These are phyloP conservation scores for Oopsacas minuta DNA, from an alignment of 37 sponge, comb jelly and placozoan species.

Conservation along the genomic window DNA sequence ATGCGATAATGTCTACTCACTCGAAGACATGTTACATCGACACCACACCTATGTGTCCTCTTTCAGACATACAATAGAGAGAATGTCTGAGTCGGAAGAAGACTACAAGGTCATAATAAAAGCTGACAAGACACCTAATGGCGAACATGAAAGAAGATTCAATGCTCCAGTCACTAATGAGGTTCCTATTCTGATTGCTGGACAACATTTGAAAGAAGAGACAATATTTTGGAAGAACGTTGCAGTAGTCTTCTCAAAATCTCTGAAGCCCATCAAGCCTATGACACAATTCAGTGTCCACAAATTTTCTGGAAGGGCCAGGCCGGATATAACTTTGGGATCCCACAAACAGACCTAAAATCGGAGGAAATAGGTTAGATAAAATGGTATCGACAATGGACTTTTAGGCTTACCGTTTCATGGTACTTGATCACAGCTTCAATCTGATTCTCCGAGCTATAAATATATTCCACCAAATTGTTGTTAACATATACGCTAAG, in stretches of 20 bases:
- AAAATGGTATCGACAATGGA: conserved; percentile 32
- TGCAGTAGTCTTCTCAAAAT: conserved; percentile 15
- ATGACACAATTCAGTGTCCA: conserved; percentile 26
- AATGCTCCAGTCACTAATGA: conserved; percentile 27
- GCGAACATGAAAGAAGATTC: conserved; percentile 26
- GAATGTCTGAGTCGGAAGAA: neutral
- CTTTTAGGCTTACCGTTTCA: conserved; percentile 31
- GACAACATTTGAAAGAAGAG: conserved; percentile 25
- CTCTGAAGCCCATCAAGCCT: conserved; percentile 25
- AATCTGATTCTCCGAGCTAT: neutral
- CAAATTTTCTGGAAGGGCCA: conserved; percentile 22
- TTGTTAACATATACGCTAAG: conserved; percentile 39
- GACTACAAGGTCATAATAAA: conserved; percentile 22
- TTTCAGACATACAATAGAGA: conserved; percentile 9
- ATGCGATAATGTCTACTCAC: neutral
- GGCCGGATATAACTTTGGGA: conserved; percentile 21
- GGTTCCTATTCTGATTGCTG: conserved; percentile 24
- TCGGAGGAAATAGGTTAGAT: neutral
- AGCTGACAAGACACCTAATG: conserved; percentile 21
- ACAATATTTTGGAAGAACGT: conserved; percentile 18
- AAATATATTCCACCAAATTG: conserved; percentile 39
- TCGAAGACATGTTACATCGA: conserved; percentile 11
- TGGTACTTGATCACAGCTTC: conserved; percentile 25
- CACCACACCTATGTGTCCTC: conserved; percentile 9
- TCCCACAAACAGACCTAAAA: neutral